Percentiles rank a stretch among this genome's conserved stretches.
phyloP scores from a whole-genome alignment of 1,140 invertebrate genomes.

The Drosophila hydei region DNA sequence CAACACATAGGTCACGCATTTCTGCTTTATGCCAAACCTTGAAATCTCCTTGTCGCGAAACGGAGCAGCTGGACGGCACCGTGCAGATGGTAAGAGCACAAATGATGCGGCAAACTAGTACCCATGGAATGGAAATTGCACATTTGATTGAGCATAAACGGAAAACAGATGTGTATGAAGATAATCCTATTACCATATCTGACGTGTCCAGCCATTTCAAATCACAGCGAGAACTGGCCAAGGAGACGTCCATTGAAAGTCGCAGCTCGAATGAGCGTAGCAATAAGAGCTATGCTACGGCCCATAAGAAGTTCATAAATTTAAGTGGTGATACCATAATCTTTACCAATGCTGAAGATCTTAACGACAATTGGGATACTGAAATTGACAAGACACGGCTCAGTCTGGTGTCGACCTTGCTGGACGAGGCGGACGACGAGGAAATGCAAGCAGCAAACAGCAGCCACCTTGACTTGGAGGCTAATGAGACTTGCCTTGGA shows the following conservation, averaged over 20 bases:
- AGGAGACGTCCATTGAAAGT: conserved; percentile 19
- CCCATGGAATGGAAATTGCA: background rate
- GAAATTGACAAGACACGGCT: conserved; percentile 56
- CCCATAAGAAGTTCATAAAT: conserved; percentile 47
- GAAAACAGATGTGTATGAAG: conserved; percentile 23
- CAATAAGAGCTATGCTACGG: conserved; percentile 43
- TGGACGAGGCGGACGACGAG: conserved; percentile 46
- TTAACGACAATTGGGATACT: conserved; percentile 6
- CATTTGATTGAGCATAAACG: conserved; percentile 9
- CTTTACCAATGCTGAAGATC: conserved; percentile 19
- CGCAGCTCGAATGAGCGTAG: conserved; percentile 39
- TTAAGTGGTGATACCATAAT: conserved; percentile 54
- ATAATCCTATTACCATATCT: conserved; percentile 60
- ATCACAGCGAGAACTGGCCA: conserved; percentile 14
- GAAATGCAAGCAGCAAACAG: background rate
- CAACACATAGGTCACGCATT: conserved; percentile 20
- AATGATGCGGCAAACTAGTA: conserved; percentile 17
- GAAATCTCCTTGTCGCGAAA: conserved; percentile 10
- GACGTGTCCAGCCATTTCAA: conserved; percentile 59
- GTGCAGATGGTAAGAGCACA: conserved; percentile 38
- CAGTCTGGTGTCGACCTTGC: conserved; percentile 61
- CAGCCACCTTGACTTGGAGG: background rate
- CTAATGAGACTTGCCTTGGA: conserved; percentile 33
- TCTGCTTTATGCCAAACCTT: conserved; percentile 13
- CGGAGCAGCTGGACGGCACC: conserved; percentile 28